Evolutionary conservation across 2,797 vertebrate species (phyloP).

Genomic region (Clarias pachynema): DNA sequence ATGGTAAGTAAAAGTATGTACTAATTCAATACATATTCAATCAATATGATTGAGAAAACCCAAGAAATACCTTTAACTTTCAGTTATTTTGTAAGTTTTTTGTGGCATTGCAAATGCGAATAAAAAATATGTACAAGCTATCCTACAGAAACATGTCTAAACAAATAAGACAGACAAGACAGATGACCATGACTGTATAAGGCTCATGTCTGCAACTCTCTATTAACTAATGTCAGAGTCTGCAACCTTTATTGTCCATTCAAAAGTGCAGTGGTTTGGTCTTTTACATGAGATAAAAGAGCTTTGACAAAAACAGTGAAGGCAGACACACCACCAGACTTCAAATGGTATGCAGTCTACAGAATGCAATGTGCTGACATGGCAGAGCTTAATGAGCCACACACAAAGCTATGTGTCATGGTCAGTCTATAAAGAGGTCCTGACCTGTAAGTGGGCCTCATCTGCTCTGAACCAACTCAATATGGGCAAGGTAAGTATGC

Average conservation of each 20-base stretch:
- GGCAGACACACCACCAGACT: conserved; percentile 58
- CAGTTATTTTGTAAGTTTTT: not conserved
- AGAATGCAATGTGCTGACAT: conserved; percentile 72
- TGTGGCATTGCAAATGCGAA: not conserved
- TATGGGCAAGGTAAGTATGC: conserved; percentile 77
- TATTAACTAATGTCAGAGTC: conserved; percentile 70
- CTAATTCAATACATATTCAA: not conserved
- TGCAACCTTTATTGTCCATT: conserved; percentile 69
- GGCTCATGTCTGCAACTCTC: conserved; percentile 48
- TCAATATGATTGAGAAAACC: not conserved
- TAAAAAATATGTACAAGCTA: not conserved
- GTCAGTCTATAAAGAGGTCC: conserved; percentile 75
- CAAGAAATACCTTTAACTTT: not conserved
- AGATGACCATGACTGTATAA: not conserved
- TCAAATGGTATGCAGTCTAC: conserved; percentile 65
- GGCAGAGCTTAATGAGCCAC: conserved; percentile 66
- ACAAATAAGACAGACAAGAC: not conserved
- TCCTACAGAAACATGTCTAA: conserved; percentile 3
- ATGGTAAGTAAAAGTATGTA: not conserved
- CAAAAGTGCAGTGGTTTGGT: conserved; percentile 71
- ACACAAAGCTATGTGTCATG: conserved; percentile 69
- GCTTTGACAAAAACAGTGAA: conserved; percentile 72
- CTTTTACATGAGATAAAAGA: conserved; percentile 60
- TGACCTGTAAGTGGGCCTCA: conserved; percentile 54
- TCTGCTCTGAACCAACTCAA: conserved; percentile 67